phyloP scores from a whole-genome alignment of 2,113 vertebrate species.

The Ia io region DNA sequence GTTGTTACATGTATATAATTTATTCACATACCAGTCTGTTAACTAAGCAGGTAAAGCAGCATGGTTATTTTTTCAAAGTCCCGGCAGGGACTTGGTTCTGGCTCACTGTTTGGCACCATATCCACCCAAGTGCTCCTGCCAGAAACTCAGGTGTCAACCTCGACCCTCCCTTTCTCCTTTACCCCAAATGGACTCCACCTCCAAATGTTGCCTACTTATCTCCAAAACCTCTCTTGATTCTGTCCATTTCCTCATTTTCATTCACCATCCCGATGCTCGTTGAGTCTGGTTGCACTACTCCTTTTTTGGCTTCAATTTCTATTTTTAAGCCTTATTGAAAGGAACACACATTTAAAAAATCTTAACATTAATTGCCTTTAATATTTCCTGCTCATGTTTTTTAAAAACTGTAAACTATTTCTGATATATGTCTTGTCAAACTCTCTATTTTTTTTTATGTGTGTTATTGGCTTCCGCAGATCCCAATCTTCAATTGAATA shows the following conservation, averaged over 20 bases:
- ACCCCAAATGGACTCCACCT: neutral
- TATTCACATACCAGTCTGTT: neutral
- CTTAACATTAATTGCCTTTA: neutral
- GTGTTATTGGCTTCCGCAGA: constrained; percentile 74
- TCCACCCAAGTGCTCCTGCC: neutral
- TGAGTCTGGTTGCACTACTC: neutral
- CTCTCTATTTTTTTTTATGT: neutral
- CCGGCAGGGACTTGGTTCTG: too few species aligned
- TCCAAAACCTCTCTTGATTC: neutral
- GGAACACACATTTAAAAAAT: neutral
- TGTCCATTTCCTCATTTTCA: neutral
- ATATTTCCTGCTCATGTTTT: neutral
- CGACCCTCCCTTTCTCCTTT: neutral
- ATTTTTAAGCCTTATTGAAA: neutral
- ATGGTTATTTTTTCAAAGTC: neutral
- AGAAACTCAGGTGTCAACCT: neutral
- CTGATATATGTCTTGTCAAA: neutral
- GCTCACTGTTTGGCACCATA: neutral
- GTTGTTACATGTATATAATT: neutral
- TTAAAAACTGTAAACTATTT: neutral
- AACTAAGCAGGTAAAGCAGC: neutral
- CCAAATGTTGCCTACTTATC: neutral
- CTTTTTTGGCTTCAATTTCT: neutral
- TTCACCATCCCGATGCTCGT: neutral
- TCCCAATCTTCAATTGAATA: constrained; percentile 83